A percentile compares a stretch with the other conserved stretches of the same genome.
Conservation (phyloP, 2,888 invertebrate species). For the Platycheirus albimanus region DNA sequence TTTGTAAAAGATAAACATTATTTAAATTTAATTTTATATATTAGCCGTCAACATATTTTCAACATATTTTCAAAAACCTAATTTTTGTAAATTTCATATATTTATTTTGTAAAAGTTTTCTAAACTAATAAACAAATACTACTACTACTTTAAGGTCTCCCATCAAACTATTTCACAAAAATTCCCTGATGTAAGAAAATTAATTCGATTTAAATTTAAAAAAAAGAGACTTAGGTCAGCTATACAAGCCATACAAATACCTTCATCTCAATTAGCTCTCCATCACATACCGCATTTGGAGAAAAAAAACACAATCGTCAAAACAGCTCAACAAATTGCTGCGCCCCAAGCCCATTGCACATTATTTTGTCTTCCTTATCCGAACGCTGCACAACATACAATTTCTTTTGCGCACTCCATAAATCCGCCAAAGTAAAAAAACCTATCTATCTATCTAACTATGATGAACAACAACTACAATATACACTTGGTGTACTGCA, state of each 20-base stretch:
- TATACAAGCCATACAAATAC: not conserved
- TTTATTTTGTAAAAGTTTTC: too few species aligned
- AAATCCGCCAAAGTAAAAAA: not conserved
- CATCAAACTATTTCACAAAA: too few species aligned
- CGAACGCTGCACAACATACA: not conserved
- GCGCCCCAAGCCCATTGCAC: slow-evolving; percentile 42
- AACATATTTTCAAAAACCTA: too few species aligned
- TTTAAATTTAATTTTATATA: too few species aligned
- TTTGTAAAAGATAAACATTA: too few species aligned
- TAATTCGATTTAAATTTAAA: too few species aligned
- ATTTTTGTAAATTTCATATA: too few species aligned
- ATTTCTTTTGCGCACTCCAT: slow-evolving; percentile 33
- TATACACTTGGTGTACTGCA: slow-evolving; percentile 5
- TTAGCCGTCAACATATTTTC: too few species aligned
- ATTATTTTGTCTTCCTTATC: slow-evolving; percentile 42
- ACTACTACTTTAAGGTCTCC: too few species aligned
- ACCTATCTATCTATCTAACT: not conserved
- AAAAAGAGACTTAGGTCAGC: not conserved
- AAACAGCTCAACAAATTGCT: slow-evolving; percentile 24
- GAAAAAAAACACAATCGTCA: slow-evolving; percentile 6
- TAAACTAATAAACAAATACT: too few species aligned
- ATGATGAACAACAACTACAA: slow-evolving; percentile 26
- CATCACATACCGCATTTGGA: not conserved
- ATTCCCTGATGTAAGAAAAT: too few species aligned
- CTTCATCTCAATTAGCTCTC: slow-evolving; percentile 21